Base-by-base conservation (phyloP, 2,797 vertebrate species). In the Rhinophrynus dorsalis region DNA sequence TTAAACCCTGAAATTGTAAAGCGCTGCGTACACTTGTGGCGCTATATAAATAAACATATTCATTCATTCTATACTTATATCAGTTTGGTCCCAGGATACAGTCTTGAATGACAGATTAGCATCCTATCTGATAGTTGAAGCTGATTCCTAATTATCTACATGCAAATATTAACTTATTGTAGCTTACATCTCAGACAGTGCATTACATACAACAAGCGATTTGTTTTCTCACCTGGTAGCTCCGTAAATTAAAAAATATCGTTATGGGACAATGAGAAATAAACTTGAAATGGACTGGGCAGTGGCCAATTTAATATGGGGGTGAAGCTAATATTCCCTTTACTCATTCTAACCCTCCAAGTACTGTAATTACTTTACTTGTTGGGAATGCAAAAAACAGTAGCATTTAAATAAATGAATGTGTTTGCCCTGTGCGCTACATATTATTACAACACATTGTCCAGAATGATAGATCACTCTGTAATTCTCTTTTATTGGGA, bases 401-500 rank as follows among this genome's bases (percentile, higher is more conserved):
- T 2, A 40, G 23, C 3, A 26, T 42, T 58, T 9, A 40, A 64
- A 64, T 63, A 58, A 64, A 37, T 35, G 27, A 23, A 50, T 24
- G 17, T 6, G 33, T 48, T 59, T 42, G 38, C 15, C 29, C 21
- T 64, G 24, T 56, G 29, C 32, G 44, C 54, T 13, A 15, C 9
- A 6, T 23, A 13, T 37, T 15, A 27, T 38, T 37, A 10, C 30
- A 63, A 40, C 42, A 29, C 24, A 56, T 12, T 10, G 10, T 64
- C 62, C 47, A 73, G 37, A 51, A 50, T 59, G 54, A 73, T 73
- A 67, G 60, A 73, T 73, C 42, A 42, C 47, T 27, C 30, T 52
- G 55, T 67, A 66, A 73, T 73, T 73, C 62, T 47, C 26, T 27
- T 67, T 66, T 73, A 73, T 73, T 67, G 55, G 15, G 23, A 45